A percentile compares a stretch with the other conserved stretches of the same genome.
Evolutionary conservation across 2,888 invertebrate genomes (phyloP).

Genomic region (Xestia xanthographa): DNA sequence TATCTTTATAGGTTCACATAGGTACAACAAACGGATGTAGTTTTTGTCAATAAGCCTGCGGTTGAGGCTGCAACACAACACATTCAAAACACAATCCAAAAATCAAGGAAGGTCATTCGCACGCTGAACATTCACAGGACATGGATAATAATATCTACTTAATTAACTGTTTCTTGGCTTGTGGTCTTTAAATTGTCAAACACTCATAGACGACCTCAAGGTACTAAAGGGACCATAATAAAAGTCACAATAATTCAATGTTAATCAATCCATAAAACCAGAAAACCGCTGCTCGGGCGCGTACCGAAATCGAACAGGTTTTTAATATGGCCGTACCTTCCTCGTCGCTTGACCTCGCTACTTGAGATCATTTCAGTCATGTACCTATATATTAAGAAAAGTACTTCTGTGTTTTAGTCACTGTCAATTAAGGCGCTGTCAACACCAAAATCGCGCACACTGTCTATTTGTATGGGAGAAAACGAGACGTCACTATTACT

Average conservation of each 20-base stretch:
- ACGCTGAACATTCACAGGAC: constrained; percentile 18
- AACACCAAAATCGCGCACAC: no score
- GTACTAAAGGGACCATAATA: constrained; percentile 19
- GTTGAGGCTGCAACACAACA: neutral
- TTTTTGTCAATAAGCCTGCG: constrained; percentile 14
- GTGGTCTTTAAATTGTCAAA: neutral
- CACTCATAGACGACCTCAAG: neutral
- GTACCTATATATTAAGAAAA: constrained; percentile 10
- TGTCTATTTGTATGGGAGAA: no score
- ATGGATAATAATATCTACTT: neutral
- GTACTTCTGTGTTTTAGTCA: constrained; percentile 23
- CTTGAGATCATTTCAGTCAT: constrained; percentile 44
- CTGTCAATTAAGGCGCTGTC: no score
- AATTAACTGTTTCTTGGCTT: neutral
- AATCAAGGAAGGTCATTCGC: constrained; percentile 42
- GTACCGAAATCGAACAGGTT: constrained; percentile 64
- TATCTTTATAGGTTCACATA: neutral
- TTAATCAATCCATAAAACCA: constrained; percentile 52
- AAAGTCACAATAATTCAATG: constrained; percentile 49
- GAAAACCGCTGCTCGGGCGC: constrained; percentile 56
- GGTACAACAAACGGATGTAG: constrained; percentile 34
- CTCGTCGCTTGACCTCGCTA: constrained; percentile 55
- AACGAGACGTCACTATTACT: no score
- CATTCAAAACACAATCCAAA: constrained; percentile 28
- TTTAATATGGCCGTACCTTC: constrained; percentile 53